Percentiles rank a stretch among this genome's conserved stretches.
Evolutionary conservation across 2,888 invertebrate genomes (phyloP).

Genomic region (Lasioglossum villosulum): DNA sequence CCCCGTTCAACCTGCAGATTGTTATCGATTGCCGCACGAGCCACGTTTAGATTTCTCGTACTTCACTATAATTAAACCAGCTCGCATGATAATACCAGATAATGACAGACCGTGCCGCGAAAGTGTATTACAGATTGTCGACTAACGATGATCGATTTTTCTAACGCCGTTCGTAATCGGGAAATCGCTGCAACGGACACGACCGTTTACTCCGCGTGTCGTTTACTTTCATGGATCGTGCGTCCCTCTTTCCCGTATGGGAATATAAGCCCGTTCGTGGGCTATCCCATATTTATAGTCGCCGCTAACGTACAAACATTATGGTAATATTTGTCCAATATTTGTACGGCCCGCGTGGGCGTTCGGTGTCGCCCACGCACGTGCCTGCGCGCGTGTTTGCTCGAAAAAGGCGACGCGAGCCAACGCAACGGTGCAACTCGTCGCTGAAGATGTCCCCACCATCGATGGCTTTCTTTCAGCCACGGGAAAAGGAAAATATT

Average conservation of each 20-base stretch:
- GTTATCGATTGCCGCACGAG: constrained; percentile 26
- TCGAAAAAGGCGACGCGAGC: constrained; percentile 57
- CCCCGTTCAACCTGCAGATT: not conserved
- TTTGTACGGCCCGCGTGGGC: constrained; percentile 74
- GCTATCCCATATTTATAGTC: constrained; percentile 48
- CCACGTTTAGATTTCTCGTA: constrained; percentile 16
- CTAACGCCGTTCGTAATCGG: not conserved
- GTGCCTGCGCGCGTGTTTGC: constrained; percentile 24
- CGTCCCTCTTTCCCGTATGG: not conserved
- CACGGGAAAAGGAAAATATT: constrained; percentile 56
- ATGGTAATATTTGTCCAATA: constrained; percentile 76
- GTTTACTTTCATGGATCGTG: not conserved
- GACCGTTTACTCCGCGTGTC: not conserved
- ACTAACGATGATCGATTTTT: not conserved
- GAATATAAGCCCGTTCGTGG: constrained; percentile 36
- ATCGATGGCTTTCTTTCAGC: constrained; percentile 32
- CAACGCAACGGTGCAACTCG: constrained; percentile 37
- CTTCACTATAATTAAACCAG: constrained; percentile 22
- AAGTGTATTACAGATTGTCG: constrained; percentile 5
- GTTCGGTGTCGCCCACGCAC: constrained; percentile 66
- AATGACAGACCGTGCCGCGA: constrained; percentile 12
- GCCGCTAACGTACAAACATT: constrained; percentile 66
- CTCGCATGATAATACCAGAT: constrained; percentile 4
- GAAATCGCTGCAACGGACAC: constrained; percentile 1
- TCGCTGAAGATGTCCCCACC: constrained; percentile 45